These are phyloP conservation scores for Oryzias woworae DNA, from an alignment of 2,113 vertebrate species.

Conservation along the genomic window DNA sequence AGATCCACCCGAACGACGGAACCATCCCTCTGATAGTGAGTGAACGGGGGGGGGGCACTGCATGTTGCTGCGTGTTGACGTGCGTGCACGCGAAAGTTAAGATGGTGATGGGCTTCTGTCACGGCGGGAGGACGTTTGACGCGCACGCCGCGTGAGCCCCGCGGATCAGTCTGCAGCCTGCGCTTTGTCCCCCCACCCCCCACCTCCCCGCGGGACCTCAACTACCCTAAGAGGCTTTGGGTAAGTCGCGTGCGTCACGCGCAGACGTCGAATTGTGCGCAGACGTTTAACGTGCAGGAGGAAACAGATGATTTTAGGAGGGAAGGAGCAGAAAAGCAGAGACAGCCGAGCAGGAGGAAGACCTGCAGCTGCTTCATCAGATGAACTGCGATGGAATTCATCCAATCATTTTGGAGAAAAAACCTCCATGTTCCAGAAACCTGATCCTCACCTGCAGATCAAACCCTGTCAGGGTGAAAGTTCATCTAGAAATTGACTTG, in stretches of 20 bases:
- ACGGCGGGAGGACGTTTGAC: neutral
- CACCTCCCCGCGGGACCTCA: neutral
- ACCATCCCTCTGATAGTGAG: conserved; percentile 91
- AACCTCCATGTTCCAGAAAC: too few species aligned
- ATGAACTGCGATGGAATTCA: too few species aligned
- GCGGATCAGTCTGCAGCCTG: neutral
- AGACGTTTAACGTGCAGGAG: too few species aligned
- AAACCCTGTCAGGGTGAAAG: too few species aligned
- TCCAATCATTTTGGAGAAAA: too few species aligned
- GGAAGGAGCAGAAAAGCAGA: too few species aligned
- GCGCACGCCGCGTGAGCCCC: neutral
- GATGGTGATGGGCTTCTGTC: conserved; percentile 34
- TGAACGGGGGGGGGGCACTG: conserved; percentile 47
- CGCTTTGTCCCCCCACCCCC: neutral
- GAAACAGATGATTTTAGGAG: too few species aligned
- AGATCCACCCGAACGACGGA: conserved; percentile 87
- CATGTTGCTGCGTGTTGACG: conserved; percentile 68
- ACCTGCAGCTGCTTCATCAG: too few species aligned
- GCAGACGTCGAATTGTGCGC: conserved; percentile 16
- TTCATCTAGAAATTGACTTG: too few species aligned
- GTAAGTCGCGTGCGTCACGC: conserved; percentile 49
- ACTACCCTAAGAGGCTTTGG: conserved; percentile 66
- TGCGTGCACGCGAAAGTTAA: conserved; percentile 2
- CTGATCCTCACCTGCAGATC: too few species aligned
- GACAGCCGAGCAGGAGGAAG: too few species aligned